These are phyloP conservation scores for Ptychadena robeensis DNA, from an alignment of 2,797 vertebrate genomes.

Conservation along the genomic window DNA sequence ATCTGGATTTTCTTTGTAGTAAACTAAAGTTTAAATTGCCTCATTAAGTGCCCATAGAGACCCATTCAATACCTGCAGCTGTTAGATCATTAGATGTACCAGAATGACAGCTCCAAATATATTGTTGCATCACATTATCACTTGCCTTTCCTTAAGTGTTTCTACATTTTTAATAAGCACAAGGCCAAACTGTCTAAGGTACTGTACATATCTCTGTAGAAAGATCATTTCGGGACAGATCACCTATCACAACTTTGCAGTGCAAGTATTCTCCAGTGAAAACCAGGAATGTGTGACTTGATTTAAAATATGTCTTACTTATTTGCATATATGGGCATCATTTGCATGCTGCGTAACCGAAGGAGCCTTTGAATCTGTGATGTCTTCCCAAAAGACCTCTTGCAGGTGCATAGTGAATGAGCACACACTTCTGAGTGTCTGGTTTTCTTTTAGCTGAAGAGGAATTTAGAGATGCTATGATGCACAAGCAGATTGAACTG, in stretches of 20 bases:
- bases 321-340: conserved; percentile 32
- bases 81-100: conserved; percentile 39
- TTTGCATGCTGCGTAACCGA: conserved; percentile 15
- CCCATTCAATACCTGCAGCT: conserved; percentile 46
- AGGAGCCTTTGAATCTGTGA: conserved; percentile 18
- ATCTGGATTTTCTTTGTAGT: conserved; percentile 42
- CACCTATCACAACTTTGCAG: neutral
- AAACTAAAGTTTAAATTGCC: conserved; percentile 42
- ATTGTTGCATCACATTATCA: neutral
- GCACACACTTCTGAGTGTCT: neutral
- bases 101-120: conserved; percentile 18
- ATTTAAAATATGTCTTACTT: neutral
- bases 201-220: neutral
- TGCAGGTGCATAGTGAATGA: conserved; percentile 26
- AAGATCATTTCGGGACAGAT: conserved; percentile 9
- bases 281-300: conserved; percentile 13
- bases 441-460: conserved; percentile 3
- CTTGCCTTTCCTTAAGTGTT: conserved; percentile 12
- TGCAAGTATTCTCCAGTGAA: neutral
- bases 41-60: conserved; percentile 46
- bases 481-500: neutral
- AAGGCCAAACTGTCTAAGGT: neutral
- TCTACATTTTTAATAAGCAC: neutral
- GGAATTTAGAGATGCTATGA: neutral
- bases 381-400: conserved; percentile 30